Evolutionary conservation across 2,888 invertebrate genomes (phyloP), one percentile per base, ranked within the genome.

Genomic region (Cryptocephalus primarius): DNA sequence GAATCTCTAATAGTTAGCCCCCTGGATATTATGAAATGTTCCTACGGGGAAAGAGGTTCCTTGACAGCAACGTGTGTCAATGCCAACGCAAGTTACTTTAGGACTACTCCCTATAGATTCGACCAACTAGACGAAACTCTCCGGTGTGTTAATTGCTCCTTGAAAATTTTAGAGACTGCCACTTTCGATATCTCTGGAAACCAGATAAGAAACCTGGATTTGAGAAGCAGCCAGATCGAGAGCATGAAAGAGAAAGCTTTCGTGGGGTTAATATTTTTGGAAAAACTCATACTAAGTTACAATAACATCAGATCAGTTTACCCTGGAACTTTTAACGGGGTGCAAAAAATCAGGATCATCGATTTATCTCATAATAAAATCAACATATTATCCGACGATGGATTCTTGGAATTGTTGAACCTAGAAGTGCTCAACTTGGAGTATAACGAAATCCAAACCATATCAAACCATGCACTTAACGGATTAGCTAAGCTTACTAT

Each of bases 1-100:
- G 9, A 47, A 1, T 45, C 40, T 22, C 22, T 22, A 22, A 6
- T 22, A 22, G 22, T 22, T 22, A 4, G 3, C 22, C 22, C 22
- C 22, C 22, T 22, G 22, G 55, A 56, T 33, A 14, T 52, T 22
- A 63, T 64, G 61, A 66, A 65, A 55, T 70, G 70, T 45, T 57
- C 62, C 0, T 70, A 70, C 48, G 69, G 68, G 9, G 69, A 67
- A 46, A 56, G 70, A 45, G 70, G 70, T n/a, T 69, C 69, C 6
- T 50, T 70, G 32, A 70, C 67, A 4, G 64, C 69, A 9, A 68
- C 67, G 2, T 70, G 70, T 44, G 55, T 61, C 9, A 66, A 68
- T 47, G 69, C 68, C n/a, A 62, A 63, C 1, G 51, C 67, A 1
- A 47, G 40, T 10, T 69, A 58, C 55, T 69, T 70, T 54, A 63